Conservation (phyloP, 2,797 vertebrate genomes). For the Hafferia zeledoni region DNA sequence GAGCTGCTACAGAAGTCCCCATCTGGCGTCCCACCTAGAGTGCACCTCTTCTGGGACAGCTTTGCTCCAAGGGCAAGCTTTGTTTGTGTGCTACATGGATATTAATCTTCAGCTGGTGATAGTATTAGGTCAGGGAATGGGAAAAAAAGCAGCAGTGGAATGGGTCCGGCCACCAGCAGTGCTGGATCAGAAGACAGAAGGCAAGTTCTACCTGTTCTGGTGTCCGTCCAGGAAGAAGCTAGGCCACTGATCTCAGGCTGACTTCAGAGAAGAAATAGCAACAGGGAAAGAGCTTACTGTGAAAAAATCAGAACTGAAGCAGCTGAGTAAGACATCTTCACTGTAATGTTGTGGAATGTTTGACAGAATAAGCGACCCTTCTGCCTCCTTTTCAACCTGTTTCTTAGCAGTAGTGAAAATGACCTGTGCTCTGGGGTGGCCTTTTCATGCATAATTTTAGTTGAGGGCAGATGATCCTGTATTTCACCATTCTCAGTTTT, state of each 20-base stretch:
- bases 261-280: background rate
- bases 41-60: background rate
- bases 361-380: background rate
- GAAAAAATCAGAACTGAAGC: background rate
- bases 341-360: background rate
- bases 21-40: background rate
- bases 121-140: background rate
- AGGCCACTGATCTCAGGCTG: background rate
- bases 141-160: background rate
- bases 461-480: background rate
- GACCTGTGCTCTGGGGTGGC: background rate
- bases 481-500: background rate
- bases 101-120: background rate
- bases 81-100: background rate
- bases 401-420: background rate
- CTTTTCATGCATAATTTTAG: background rate
- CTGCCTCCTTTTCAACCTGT: background rate
- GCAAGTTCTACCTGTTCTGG: background rate
- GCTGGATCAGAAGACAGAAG: background rate
- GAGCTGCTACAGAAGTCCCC: background rate
- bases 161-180: fast-evolving
- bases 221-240: slow-evolving; percentile 3
- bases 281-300: background rate
- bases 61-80: background rate
- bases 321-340: background rate